phyloP scores from a whole-genome alignment of 2,797 vertebrate species.

The Cuculus canorus region DNA sequence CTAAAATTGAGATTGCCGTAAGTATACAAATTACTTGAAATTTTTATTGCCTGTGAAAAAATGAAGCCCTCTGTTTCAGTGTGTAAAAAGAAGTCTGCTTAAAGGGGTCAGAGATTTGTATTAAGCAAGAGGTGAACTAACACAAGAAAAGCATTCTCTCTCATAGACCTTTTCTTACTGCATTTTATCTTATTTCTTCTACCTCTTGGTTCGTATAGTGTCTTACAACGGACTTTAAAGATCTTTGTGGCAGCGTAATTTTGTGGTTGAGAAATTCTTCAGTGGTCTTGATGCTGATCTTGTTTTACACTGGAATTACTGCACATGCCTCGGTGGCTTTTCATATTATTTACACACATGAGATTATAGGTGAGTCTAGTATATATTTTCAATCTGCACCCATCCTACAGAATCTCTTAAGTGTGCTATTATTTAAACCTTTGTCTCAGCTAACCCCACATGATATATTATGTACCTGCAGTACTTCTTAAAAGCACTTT shows the following conservation, averaged over 20 bases:
- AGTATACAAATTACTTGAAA: slow-evolving; percentile 1
- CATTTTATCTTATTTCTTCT: neutral
- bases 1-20: neutral
- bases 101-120: neutral
- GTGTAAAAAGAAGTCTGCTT: neutral
- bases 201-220: neutral
- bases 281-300: neutral
- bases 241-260: neutral
- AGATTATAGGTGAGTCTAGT: neutral
- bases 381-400: neutral
- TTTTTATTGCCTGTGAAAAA: slow-evolving; percentile 16
- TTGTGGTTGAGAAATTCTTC: neutral
- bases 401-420: neutral
- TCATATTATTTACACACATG: neutral
- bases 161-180: fast-evolving
- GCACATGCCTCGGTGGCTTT: neutral
- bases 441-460: slow-evolving; percentile 20
- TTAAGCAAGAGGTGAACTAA: neutral
- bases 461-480: slow-evolving; percentile 1
- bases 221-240: neutral
- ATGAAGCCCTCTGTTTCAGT: neutral
- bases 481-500: slow-evolving; percentile 35
- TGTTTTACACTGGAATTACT: neutral
- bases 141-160: neutral
- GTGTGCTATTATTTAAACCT: neutral